phyloP scores from a whole-genome alignment of 2,113 vertebrate species.

The Stercorarius parasiticus region DNA sequence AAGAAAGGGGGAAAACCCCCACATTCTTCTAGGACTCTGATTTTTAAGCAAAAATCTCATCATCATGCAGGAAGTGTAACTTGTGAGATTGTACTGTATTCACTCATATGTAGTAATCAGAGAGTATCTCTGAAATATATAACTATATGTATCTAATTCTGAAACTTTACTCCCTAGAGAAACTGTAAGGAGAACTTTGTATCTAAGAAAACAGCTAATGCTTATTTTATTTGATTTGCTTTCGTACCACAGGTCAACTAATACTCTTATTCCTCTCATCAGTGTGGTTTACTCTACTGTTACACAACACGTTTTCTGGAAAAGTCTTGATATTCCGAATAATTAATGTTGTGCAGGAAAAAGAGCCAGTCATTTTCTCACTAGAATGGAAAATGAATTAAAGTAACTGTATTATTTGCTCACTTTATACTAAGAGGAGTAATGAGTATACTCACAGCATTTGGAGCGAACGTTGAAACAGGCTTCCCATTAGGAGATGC shows the following conservation, averaged over 20 bases:
- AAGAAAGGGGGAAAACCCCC: neutral
- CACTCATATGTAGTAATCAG: neutral
- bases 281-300: neutral
- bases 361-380: neutral
- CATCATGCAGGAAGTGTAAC: neutral
- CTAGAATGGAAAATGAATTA: neutral
- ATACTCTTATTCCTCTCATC: neutral
- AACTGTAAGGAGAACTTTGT: neutral
- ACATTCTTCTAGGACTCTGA: neutral
- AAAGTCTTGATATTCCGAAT: neutral
- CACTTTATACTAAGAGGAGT: conserved; percentile 61
- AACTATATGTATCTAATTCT: neutral
- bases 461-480: conserved; percentile 49
- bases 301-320: neutral
- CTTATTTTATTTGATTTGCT: neutral
- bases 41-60: neutral
- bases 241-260: neutral
- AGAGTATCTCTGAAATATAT: neutral
- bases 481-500: conserved; percentile 37
- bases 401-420: conserved; percentile 31
- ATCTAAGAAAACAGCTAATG: neutral
- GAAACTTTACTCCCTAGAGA: neutral
- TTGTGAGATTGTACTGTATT: neutral
- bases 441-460: conserved; percentile 65
- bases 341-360: neutral